Percentiles rank a stretch among this genome's conserved stretches.
Conservation (phyloP, 2,113 vertebrate genomes). For the Aythya baeri region DNA sequence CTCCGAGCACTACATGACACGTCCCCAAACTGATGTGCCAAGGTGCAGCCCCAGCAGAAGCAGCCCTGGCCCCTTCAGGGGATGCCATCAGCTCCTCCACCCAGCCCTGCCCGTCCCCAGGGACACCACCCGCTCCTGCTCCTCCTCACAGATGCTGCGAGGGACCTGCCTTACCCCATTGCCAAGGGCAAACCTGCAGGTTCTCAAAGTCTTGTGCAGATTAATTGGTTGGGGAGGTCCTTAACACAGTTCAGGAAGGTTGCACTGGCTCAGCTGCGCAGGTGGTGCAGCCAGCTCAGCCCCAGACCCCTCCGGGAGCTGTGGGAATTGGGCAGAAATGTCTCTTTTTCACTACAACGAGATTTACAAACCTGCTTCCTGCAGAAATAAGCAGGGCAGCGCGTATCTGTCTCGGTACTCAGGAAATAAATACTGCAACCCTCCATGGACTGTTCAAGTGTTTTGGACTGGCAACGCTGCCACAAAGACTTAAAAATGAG, state of each 20-base stretch:
- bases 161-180: background rate
- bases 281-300: background rate
- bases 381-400: background rate
- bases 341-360: background rate
- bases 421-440: background rate
- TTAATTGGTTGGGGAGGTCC: background rate
- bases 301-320: background rate
- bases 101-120: too few relatives aligned
- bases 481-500: background rate
- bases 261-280: too few relatives aligned
- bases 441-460: background rate
- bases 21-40: background rate
- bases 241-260: background rate
- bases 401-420: rapidly evolving
- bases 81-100: too few relatives aligned
- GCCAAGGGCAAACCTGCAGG: too few relatives aligned
- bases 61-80: background rate
- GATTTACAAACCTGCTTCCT: background rate
- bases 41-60: background rate
- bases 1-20: background rate
- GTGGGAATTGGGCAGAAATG: background rate
- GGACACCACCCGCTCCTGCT: background rate
- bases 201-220: too few relatives aligned
- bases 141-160: too few relatives aligned
- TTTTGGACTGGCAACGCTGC: background rate